Conservation (phyloP, 2,113 vertebrate species). For the Chelonoidis abingdonii region DNA sequence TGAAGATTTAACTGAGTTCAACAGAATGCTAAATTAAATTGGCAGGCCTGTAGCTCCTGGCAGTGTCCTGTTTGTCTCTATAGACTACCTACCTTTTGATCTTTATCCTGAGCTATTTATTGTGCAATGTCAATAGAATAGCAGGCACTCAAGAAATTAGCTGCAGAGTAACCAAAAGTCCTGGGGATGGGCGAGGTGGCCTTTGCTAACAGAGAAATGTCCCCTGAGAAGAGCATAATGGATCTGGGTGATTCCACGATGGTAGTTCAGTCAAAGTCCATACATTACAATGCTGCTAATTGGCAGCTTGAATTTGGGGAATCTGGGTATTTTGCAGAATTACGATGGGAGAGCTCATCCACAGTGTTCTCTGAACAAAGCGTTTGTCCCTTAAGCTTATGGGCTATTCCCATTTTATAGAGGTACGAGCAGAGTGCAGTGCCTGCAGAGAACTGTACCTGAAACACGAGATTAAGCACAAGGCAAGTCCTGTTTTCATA, state of each 20-base stretch:
- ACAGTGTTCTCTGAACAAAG: neutral
- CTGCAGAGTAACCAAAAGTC: neutral
- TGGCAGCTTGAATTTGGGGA: neutral
- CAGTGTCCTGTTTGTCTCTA: neutral
- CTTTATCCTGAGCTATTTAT: neutral
- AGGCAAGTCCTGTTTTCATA: too few species aligned
- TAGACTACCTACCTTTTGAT: neutral
- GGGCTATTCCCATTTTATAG: neutral
- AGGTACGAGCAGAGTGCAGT: rapidly evolving
- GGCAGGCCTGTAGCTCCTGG: neutral
- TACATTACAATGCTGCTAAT: neutral
- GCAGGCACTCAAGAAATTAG: neutral
- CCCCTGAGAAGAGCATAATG: neutral
- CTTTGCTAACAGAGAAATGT: neutral
- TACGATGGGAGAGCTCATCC: too few species aligned
- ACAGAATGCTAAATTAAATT: neutral
- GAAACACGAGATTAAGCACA: neutral
- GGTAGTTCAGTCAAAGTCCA: too few species aligned
- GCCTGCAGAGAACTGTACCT: neutral
- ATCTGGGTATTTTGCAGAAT: neutral
- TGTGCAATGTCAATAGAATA: neutral
- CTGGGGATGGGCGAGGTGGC: too few species aligned
- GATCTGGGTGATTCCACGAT: neutral
- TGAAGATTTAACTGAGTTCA: neutral
- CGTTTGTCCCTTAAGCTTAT: neutral